Base-by-base conservation (phyloP, 2,888 invertebrate species). In the Heliconius ismenius region DNA sequence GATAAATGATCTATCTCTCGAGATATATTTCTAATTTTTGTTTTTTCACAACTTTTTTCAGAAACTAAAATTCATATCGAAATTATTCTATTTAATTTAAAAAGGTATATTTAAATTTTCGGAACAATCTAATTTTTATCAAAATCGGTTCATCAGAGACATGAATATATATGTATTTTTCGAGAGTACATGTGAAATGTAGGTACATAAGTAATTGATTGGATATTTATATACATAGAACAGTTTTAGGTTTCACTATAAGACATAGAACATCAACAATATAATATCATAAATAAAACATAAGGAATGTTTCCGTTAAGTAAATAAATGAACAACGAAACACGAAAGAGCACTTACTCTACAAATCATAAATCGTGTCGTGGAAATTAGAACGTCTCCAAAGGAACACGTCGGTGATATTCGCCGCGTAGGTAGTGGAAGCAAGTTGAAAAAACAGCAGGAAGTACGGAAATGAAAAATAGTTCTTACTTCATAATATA, bases 301-400 rank as follows among this genome's bases (percentile, higher is more conserved):
- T 70, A 28, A 58, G n/a, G 4, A 70, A 32, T 24, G 70, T 36
- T 36, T 58, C 32, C 70, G 32, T 24, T 36, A 58, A 70, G 39
- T 73, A 73, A 73, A 63, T 73, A 73, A 73, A 73, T 73, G 58
- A 73, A 63, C 63, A 73, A 63, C 62, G 39, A 6, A 26, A 73
- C 73, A 73, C 28, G 62, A 73, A 62, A 63, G 39, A 73, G 73
- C 73, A 73, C 73, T 73, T 73, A 76, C 67, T 68, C 68, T 76
- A 43, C 67, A 73, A 76, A 65, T 76, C 68, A 62, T 73, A 73
- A 73, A 67, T 67, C 76, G 68, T 76, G 73, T 76, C 76, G 67
- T 43, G 68, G 76, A 76, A 76, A 76, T 76, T 67, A 73, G 73
- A 62, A 67, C 73, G 43, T 39, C 73, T 67, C 65, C 65, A 65